Conservation (phyloP, 2,113 vertebrate species). For the Arvicanthis niloticus region DNA sequence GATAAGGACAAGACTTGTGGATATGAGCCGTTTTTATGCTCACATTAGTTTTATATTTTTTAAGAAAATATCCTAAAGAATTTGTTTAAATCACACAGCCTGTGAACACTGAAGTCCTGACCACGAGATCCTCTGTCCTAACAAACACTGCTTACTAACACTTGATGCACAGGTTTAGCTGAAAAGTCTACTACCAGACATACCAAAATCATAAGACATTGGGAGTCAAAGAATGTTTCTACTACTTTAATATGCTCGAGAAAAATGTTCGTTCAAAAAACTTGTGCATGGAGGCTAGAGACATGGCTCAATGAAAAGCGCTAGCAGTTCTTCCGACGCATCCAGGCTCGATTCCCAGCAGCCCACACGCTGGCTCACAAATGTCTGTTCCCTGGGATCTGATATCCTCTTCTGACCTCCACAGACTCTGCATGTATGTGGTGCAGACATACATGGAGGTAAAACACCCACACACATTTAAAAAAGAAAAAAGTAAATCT, state of each 20-base stretch:
- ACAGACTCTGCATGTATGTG: background rate
- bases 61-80: background rate
- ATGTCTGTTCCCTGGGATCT: background rate
- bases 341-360: background rate
- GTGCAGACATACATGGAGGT: background rate
- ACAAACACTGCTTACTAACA: background rate
- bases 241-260: background rate
- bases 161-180: background rate
- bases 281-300: background rate
- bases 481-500: background rate
- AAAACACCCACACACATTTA: background rate
- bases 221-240: slow-evolving; percentile 7
- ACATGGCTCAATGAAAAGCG: background rate
- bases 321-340: background rate
- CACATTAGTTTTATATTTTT: background rate
- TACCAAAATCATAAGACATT: background rate
- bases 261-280: background rate
- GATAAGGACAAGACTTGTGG: background rate
- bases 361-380: background rate
- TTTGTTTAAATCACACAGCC: background rate
- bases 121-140: background rate
- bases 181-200: background rate
- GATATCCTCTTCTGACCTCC: background rate
- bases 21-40: background rate
- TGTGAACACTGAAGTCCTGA: background rate